Base-by-base conservation (phyloP, 2,888 invertebrate genomes). In the Orthosia gothica region DNA sequence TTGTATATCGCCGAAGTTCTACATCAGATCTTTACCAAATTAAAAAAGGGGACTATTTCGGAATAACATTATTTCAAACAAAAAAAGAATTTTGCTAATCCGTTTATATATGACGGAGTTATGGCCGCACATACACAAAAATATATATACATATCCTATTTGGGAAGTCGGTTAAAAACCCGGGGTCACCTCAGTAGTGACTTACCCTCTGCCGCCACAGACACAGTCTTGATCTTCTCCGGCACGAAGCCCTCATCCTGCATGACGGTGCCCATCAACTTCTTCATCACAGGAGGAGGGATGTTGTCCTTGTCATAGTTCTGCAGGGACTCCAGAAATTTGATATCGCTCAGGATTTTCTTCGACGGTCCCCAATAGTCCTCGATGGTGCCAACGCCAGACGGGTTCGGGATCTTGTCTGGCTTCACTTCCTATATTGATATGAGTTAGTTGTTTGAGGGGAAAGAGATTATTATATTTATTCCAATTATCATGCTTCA, bases 301-400 rank as follows among this genome's bases (percentile, higher is more conserved):
- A 99, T 99, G 91, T 99, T 99, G 89, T 99, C 99, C 93, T 99
- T 99, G 91, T 99, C 99, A 88, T 98, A 99, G 87, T 98, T 97
- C 55, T 99, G 97, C 70, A 99, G 96, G 23, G 97, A 97, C 82
- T 99, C 99, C 70, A 99, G 94, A 92, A 99, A 99, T 91, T 98
- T 99, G 85, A 99, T 98, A 91, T 99, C 99, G 78, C 98, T 98
- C 3, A 99, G 96, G 23, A 99, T 93, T 91, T 98, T 98, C 90
- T 99, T 98, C 0, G 99, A 99, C 0, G 99, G 98, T 0, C 98
- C 98, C 99, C 99, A 99, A 91, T 98, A 99, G 91, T 99, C 99
- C 84, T 99, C 99, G 2, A 98, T 93, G 81, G 98, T 98, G 5
- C 99, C 99, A 13, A 98, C 97, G 1, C 99, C 99, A 23, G 97